A percentile compares a stretch with the other conserved stretches of the same genome.
Conservation (phyloP, 2,113 vertebrate genomes). For the Peromyscus leucopus region DNA sequence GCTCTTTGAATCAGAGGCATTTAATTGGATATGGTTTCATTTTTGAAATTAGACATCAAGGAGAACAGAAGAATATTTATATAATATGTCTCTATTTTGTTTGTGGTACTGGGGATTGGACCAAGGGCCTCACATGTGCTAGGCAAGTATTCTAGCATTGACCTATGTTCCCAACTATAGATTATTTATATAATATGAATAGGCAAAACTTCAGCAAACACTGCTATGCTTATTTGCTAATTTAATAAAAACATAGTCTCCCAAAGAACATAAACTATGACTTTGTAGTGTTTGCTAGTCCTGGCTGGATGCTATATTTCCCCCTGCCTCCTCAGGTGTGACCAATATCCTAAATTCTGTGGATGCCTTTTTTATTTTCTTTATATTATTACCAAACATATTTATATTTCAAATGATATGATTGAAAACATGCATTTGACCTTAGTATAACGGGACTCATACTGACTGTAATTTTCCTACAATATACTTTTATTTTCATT, state of each 20-base stretch:
- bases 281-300: neutral
- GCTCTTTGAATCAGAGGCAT: slow-evolving; percentile 46
- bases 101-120: neutral
- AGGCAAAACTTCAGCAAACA: neutral
- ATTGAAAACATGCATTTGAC: neutral
- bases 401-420: slow-evolving; percentile 37
- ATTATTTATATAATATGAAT: neutral
- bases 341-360: neutral
- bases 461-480: neutral
- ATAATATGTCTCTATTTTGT: neutral
- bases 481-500: slow-evolving; percentile 35
- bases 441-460: neutral
- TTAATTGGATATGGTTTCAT: slow-evolving; percentile 48
- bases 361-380: slow-evolving; percentile 38
- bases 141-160: neutral
- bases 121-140: neutral
- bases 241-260: slow-evolving; percentile 25
- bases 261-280: neutral
- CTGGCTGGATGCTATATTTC: neutral
- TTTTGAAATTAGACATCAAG: slow-evolving; percentile 53
- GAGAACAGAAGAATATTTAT: slow-evolving; percentile 56
- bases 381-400: slow-evolving; percentile 10
- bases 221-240: neutral
- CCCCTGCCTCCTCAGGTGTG: neutral
- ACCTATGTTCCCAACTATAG: neutral